Conservation (phyloP, 2,113 vertebrate species). For the Rhea americana region DNA sequence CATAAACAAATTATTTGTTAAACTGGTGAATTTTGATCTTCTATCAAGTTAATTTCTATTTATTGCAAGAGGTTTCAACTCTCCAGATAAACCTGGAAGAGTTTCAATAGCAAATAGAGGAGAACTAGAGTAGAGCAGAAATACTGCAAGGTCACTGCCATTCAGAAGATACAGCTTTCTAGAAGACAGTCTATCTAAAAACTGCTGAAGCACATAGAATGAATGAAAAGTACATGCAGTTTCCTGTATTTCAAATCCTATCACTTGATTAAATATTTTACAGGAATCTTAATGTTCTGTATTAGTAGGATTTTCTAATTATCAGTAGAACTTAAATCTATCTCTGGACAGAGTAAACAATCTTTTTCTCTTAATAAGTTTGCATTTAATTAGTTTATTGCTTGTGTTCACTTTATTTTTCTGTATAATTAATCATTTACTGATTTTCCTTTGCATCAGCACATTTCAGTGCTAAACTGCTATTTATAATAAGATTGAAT, state of each 20-base stretch:
- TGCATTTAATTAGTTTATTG: constrained; percentile 22
- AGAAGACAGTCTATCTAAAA: neutral
- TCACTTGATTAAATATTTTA: neutral
- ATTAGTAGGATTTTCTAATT: neutral
- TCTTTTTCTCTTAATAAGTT: neutral
- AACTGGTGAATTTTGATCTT: neutral
- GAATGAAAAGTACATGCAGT: neutral
- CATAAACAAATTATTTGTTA: neutral
- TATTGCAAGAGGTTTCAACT: neutral
- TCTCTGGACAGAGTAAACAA: constrained; percentile 3
- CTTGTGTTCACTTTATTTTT: neutral
- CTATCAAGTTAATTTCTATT: neutral
- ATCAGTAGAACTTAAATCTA: constrained; percentile 12
- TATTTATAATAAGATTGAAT: constrained; percentile 27
- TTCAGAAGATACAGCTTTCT: neutral
- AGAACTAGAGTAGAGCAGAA: neutral
- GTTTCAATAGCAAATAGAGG: neutral
- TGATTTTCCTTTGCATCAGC: neutral
- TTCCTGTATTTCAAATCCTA: neutral
- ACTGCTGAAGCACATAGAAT: neutral
- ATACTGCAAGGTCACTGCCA: neutral
- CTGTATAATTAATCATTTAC: constrained; percentile 5
- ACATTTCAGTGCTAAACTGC: neutral
- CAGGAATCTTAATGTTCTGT: neutral
- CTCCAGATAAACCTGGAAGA: neutral